Evolutionary conservation across 2,797 vertebrate species (phyloP).

Genomic region (Falco naumanni): DNA sequence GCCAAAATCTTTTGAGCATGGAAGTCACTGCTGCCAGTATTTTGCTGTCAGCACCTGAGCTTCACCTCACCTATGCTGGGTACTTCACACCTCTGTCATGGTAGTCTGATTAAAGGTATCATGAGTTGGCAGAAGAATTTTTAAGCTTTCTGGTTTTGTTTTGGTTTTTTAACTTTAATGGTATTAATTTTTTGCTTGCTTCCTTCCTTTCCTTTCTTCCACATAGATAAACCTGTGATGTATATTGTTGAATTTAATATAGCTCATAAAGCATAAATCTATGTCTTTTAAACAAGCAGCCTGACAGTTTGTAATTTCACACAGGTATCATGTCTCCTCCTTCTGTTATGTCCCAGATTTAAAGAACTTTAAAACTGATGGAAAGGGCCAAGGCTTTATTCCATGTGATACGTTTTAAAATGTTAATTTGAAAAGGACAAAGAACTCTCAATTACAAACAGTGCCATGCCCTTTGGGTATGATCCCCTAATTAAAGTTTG

Average conservation of each 20-base stretch:
- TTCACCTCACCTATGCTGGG: background rate
- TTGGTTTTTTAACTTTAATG: background rate
- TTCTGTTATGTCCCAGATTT: background rate
- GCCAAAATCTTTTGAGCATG: background rate
- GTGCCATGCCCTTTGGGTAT: background rate
- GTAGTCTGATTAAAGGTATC: background rate
- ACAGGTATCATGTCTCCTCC: background rate
- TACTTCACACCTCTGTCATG: background rate
- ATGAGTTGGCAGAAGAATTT: background rate
- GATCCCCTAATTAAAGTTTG: conserved; percentile 39
- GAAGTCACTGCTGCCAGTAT: background rate
- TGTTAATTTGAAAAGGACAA: conserved; percentile 7
- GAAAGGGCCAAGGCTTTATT: background rate
- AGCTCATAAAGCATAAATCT: background rate
- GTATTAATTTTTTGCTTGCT: background rate
- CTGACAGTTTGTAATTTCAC: background rate
- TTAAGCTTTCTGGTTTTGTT: background rate
- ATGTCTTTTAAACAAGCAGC: background rate
- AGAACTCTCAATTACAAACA: background rate
- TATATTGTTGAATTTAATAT: background rate
- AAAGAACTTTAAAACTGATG: background rate
- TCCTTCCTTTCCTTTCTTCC: background rate
- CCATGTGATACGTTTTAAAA: background rate
- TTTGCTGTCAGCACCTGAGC: background rate
- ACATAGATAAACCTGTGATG: background rate